Conservation (phyloP, 2,888 invertebrate species). For the Formica aserva region DNA sequence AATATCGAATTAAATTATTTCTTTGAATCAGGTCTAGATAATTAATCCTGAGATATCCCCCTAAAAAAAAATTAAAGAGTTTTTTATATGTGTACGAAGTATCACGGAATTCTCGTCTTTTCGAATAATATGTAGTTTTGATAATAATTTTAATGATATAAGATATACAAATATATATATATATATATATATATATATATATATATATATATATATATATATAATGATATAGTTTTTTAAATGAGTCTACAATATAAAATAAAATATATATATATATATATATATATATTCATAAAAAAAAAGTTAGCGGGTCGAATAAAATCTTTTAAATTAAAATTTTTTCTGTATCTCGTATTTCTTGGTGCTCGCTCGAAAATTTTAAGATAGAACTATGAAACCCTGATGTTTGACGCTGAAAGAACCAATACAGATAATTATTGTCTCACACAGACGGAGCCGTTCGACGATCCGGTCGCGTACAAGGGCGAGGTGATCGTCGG, state of each 20-base stretch:
- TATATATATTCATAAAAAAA: background rate
- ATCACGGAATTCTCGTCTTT: too few species aligned
- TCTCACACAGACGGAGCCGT: slow-evolving; percentile 93
- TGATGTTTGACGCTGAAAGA: background rate
- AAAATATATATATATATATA: too few species aligned
- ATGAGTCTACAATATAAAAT: too few species aligned
- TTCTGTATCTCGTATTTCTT: background rate
- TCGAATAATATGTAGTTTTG: too few species aligned
- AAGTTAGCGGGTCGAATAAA: background rate
- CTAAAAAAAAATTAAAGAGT: too few species aligned
- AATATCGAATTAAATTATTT: background rate
- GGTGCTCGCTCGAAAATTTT: background rate
- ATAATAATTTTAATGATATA: too few species aligned
- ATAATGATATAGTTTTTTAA: too few species aligned
- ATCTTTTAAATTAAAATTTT: background rate
- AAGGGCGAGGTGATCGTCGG: slow-evolving; percentile 97
- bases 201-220: too few species aligned
- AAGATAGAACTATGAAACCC: background rate
- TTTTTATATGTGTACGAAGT: too few species aligned
- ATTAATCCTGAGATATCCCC: too few species aligned
- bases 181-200: too few species aligned
- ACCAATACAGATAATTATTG: slow-evolving; percentile 41
- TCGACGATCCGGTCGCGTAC: slow-evolving; percentile 93
- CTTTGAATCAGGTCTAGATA: background rate
- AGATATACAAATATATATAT: too few species aligned